Evolutionary conservation across 2,113 vertebrate genomes (phyloP).

Genomic region (Syngnathoides biaculeatus): DNA sequence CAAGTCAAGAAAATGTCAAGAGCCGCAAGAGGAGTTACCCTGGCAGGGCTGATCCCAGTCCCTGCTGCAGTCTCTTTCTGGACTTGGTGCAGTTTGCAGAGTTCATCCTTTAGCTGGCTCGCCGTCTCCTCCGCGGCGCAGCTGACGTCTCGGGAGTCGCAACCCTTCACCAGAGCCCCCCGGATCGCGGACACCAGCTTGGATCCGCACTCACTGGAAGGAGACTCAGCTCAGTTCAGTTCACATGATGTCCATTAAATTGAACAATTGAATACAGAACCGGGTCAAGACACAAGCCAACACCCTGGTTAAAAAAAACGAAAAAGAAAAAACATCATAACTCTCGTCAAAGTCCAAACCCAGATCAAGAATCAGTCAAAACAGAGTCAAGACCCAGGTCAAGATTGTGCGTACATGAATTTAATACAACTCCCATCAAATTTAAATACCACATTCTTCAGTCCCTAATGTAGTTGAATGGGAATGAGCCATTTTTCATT

Average conservation of each 20-base stretch:
- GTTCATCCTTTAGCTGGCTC: slow-evolving; percentile 79
- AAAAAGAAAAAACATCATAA: too few relatives aligned
- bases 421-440: too few relatives aligned
- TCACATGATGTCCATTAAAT: too few relatives aligned
- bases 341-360: too few relatives aligned
- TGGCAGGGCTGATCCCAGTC: slow-evolving; percentile 85
- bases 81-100: slow-evolving; percentile 77
- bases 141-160: slow-evolving; percentile 72
- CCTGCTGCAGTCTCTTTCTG: slow-evolving; percentile 57
- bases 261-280: not conserved
- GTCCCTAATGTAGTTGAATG: too few relatives aligned
- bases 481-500: too few relatives aligned
- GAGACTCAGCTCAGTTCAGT: not conserved
- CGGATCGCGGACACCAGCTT: slow-evolving; percentile 82
- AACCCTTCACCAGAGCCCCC: slow-evolving; percentile 82
- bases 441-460: too few relatives aligned
- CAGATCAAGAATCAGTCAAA: too few relatives aligned
- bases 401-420: too few relatives aligned
- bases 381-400: too few relatives aligned
- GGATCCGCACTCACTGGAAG: slow-evolving; percentile 76
- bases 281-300: not conserved
- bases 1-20: too few relatives aligned
- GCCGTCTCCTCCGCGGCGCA: slow-evolving; percentile 76
- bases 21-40: slow-evolving; percentile 72
- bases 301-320: too few relatives aligned